Conservation (phyloP, 1,140 invertebrate species). For the Hycleus phaleratus region DNA sequence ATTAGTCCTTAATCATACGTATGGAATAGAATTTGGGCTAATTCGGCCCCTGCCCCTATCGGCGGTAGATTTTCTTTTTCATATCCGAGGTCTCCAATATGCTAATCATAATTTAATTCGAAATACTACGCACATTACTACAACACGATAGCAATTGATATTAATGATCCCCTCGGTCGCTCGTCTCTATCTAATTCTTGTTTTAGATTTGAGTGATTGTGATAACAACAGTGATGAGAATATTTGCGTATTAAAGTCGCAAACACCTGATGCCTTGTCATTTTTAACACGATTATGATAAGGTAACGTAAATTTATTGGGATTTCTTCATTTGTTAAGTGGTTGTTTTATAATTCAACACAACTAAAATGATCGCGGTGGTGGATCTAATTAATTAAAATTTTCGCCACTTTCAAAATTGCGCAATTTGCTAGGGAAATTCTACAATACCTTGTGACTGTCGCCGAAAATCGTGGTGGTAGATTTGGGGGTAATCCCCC, state of each 20-base stretch:
- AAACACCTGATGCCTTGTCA: conserved; percentile 14
- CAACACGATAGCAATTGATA: conserved; percentile 25
- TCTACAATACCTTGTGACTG: conserved; percentile 34
- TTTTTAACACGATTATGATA: conserved; percentile 2
- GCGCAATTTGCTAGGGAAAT: not conserved
- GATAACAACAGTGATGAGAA: not conserved
- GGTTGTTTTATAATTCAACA: not conserved
- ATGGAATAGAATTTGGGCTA: conserved; percentile 29
- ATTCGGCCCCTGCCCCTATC: not conserved
- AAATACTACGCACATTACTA: conserved; percentile 20
- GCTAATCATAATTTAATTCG: conserved; percentile 27
- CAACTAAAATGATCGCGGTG: not conserved
- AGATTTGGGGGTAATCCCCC: conserved; percentile 29
- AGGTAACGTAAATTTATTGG: conserved; percentile 14
- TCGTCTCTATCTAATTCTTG: not conserved
- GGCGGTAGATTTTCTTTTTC: conserved; percentile 6
- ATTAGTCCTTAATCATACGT: conserved; percentile 31
- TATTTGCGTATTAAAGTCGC: not conserved
- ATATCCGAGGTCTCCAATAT: conserved; percentile 25
- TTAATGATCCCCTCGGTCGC: conserved; percentile 17
- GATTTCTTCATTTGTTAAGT: conserved; percentile 16
- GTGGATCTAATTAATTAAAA: not conserved
- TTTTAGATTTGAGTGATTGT: not conserved
- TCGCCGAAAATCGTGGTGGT: conserved; percentile 41
- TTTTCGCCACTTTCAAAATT: too few species aligned